These are phyloP conservation scores for Cynopterus brachyotis DNA, from an alignment of 2,113 vertebrate genomes.

Conservation along the genomic window DNA sequence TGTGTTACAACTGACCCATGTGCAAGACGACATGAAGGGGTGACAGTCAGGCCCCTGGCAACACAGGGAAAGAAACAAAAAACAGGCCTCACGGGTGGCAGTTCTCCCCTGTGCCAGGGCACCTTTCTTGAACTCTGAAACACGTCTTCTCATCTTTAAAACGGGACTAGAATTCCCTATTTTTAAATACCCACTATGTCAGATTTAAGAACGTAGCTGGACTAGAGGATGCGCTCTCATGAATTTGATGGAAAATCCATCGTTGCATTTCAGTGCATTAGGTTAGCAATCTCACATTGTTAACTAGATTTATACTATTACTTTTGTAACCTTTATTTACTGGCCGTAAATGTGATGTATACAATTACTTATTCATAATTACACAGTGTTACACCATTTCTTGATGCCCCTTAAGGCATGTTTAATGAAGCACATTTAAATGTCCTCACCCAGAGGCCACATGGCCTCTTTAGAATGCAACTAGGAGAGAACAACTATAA, in stretches of 20 bases:
- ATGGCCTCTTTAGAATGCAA: not conserved
- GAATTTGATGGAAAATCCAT: not conserved
- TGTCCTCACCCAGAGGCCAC: not conserved
- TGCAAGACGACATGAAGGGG: fast-evolving
- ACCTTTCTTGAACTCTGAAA: not conserved
- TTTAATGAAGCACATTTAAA: not conserved
- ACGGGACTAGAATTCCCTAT: not conserved
- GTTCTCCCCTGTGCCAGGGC: not conserved
- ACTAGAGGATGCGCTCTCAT: not conserved
- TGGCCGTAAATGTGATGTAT: not conserved
- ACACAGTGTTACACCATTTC: not conserved
- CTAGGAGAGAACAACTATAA: not conserved
- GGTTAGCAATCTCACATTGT: not conserved
- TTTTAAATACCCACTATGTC: not conserved
- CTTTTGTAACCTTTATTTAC: not conserved
- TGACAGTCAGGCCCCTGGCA: fast-evolving
- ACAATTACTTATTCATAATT: not conserved
- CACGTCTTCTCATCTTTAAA: not conserved
- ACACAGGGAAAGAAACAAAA: too few relatives aligned
- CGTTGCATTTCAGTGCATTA: not conserved
- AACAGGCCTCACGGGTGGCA: not conserved
- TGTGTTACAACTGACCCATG: too few relatives aligned
- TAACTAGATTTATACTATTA: not conserved
- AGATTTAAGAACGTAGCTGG: not conserved
- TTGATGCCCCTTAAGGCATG: not conserved